Conservation (phyloP, 2,797 vertebrate genomes). For the Apogon hyalosoma region DNA sequence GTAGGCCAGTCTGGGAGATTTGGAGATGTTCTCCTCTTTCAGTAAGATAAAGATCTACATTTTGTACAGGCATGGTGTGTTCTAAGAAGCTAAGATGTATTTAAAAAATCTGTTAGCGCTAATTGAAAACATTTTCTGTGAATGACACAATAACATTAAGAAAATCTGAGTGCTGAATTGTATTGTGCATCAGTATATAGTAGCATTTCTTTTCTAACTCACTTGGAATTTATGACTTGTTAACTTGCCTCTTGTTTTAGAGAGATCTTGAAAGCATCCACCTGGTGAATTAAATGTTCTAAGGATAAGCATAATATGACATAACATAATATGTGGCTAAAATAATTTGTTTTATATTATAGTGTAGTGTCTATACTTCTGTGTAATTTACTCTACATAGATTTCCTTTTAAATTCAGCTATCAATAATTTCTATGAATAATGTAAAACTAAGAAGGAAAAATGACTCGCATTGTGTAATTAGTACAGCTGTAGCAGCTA, state of each 20-base stretch:
- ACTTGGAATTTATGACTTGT: too few species aligned
- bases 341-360: too few species aligned
- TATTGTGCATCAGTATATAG: background rate
- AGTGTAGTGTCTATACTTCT: too few species aligned
- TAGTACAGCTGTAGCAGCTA: constrained; percentile 1
- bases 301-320: too few species aligned
- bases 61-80: constrained; percentile 4
- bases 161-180: background rate
- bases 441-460: constrained; percentile 18
- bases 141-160: background rate
- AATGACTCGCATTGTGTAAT: constrained; percentile 8
- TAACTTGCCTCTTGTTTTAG: too few species aligned
- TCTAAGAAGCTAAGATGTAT: background rate
- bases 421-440: background rate
- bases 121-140: background rate
- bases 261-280: too few species aligned
- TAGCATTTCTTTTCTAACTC: background rate
- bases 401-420: too few species aligned
- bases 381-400: too few species aligned
- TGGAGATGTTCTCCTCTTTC: constrained; percentile 19
- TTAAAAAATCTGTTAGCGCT: background rate
- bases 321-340: too few species aligned
- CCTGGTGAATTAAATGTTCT: too few species aligned
- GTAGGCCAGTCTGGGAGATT: constrained; percentile 12
- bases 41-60: background rate